Base-by-base conservation (phyloP, 2,797 vertebrate genomes). In the Graptemys geographica region DNA sequence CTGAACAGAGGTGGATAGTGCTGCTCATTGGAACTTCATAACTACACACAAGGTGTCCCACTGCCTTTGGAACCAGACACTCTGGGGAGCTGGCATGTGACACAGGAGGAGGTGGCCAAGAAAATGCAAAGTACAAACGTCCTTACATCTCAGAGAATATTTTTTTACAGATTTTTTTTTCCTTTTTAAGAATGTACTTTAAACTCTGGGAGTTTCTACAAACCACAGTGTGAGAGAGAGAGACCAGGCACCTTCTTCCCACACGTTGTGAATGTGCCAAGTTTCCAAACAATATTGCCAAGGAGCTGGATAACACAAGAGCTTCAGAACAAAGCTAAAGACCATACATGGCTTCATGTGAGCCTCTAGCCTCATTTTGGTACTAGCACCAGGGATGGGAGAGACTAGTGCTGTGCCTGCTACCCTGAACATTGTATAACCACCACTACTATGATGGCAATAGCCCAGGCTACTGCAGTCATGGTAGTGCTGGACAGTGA, bases 71-170 rank as follows among this genome's bases (percentile, higher is more conserved):
- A 95, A 95, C 91, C 94, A 93, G 86, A 65, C 86, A 92, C 53
- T 90, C 83, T 90, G 15, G 69, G 96, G 88, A 96, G 86, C 87
- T 83, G 44, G 11, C 18, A 2, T 90, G 88, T 90, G 94, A 87
- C 76, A 4, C 31, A 84, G 91, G 79, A 65, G 81, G 93, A 87
- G 86, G 93, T 87, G 90, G 96, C 96, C 92, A 81, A 96, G 94
- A 94, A 95, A 95, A 91, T 90, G 95, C 91, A 51, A 91, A 96
- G 95, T 94, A 84, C 95, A 92, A 95, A 93, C 93, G 79, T 96
- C 96, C 95, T 95, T 96, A 92, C 86, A 95, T 95, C 96, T 96
- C 96, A 97, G 96, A 97, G 95, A 95, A 96, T 97, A 96, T 96
- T 98, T 98, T 98, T 97, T 96, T 97, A 97, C 93, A 89, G 88